Percentiles rank a stretch among this genome's conserved stretches.
Evolutionary conservation across 2,888 invertebrate species (phyloP).

Genomic region (Byasa hedistus): DNA sequence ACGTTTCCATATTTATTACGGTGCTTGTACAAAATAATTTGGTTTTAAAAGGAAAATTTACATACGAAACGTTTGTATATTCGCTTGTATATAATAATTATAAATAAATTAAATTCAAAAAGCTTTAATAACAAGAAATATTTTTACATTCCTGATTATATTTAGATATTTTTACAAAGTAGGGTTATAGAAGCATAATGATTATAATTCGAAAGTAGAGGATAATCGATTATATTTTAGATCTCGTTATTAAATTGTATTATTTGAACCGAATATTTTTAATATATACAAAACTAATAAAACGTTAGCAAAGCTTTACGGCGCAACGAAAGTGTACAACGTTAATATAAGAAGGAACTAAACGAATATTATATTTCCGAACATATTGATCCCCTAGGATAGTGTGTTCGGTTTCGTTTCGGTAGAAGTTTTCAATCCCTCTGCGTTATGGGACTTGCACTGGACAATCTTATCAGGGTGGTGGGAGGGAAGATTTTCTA

Average conservation of each 20-base stretch:
- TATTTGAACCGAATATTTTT: no score
- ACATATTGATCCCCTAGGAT: slow-evolving; percentile 77
- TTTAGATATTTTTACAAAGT: no score
- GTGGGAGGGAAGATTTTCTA: slow-evolving; percentile 72
- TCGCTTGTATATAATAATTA: not conserved
- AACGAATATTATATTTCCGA: slow-evolving; percentile 74
- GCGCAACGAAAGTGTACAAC: slow-evolving; percentile 48
- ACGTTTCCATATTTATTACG: not conserved
- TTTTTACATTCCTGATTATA: no score
- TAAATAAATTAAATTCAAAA: no score
- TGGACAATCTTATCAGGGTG: slow-evolving; percentile 78
- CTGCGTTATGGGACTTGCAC: slow-evolving; percentile 77
- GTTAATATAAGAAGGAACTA: slow-evolving; percentile 61
- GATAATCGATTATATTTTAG: no score
- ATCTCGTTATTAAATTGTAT: no score
- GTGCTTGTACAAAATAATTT: not conserved
- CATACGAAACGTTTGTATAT: not conserved
- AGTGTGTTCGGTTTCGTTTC: slow-evolving; percentile 73
- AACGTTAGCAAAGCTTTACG: slow-evolving; percentile 54
- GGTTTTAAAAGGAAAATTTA: not conserved
- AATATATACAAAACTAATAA: slow-evolving; percentile 38
- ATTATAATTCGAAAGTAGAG: no score
- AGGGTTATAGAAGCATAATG: no score
- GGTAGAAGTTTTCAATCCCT: slow-evolving; percentile 77
- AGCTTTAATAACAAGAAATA: no score